Evolutionary conservation across 1,140 invertebrate genomes (phyloP).

Genomic region (Nylanderia fulva): DNA sequence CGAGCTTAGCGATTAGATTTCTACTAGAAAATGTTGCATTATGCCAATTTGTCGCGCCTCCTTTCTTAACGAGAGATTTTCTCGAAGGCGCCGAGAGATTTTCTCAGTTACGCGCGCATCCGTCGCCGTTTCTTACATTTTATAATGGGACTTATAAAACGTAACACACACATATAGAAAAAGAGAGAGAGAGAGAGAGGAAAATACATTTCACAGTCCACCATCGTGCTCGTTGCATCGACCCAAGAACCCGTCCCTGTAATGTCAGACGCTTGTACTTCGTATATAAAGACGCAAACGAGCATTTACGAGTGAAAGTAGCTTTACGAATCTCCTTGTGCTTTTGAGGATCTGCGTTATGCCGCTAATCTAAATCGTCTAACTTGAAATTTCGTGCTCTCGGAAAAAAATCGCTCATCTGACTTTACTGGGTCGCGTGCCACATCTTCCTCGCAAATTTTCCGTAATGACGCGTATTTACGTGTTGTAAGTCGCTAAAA

Average conservation of each 20-base stretch:
- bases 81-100: conserved; percentile 22
- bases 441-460: conserved; percentile 7
- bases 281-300: conserved; percentile 60
- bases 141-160: conserved; percentile 56
- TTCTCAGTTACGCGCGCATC: conserved; percentile 26
- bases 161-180: conserved; percentile 40
- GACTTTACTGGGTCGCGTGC: neutral
- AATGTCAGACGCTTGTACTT: conserved; percentile 56
- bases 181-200: conserved; percentile 16
- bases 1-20: conserved; percentile 49
- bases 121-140: conserved; percentile 43
- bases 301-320: conserved; percentile 62
- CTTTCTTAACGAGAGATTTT: conserved; percentile 52
- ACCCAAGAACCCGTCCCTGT: conserved; percentile 33
- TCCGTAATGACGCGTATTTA: neutral
- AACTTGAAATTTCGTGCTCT: conserved; percentile 48
- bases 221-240: conserved; percentile 35
- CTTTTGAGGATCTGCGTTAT: conserved; percentile 39
- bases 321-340: conserved; percentile 37
- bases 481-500: conserved; percentile 20
- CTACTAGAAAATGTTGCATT: conserved; percentile 59
- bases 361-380: conserved; percentile 13
- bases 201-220: conserved; percentile 47
- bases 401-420: conserved; percentile 31
- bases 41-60: conserved; percentile 55